Conservation (phyloP, 2,888 invertebrate species). For the Sinotaia quadrata region DNA sequence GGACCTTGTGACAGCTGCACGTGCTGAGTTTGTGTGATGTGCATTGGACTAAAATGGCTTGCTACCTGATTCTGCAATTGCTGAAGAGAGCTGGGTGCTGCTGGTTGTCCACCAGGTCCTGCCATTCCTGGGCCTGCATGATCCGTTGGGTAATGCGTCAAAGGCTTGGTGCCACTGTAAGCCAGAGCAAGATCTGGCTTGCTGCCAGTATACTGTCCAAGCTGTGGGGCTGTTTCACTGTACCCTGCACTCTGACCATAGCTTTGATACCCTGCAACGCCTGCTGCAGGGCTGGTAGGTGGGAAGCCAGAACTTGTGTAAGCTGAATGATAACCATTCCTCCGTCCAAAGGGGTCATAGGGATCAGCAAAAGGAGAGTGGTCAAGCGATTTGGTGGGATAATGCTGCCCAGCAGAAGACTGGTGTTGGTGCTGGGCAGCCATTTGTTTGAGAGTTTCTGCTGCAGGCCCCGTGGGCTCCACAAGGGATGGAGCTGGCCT, state of each 20-base stretch:
- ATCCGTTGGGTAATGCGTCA: constrained; percentile 65
- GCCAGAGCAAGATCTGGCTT: constrained; percentile 47
- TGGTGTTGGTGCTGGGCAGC: constrained; percentile 94
- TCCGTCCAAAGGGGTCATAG: constrained; percentile 30
- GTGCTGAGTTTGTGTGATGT: constrained; percentile 86
- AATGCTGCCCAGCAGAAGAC: constrained; percentile 23
- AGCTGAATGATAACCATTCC: constrained; percentile 48
- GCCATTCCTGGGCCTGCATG: constrained; percentile 42
- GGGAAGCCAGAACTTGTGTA: constrained; percentile 46
- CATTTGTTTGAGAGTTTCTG: constrained; percentile 96
- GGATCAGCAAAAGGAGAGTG: constrained; percentile 36
- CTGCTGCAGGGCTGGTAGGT: constrained; percentile 31
- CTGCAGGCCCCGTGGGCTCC: constrained; percentile 82
- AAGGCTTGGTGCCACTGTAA: constrained; percentile 65
- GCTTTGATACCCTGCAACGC: constrained; percentile 21
- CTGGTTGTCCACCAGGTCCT: constrained; percentile 44
- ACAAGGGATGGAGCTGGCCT: constrained; percentile 40
- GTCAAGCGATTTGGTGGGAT: constrained; percentile 57
- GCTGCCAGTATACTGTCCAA: constrained; percentile 36
- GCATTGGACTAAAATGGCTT: constrained; percentile 86
- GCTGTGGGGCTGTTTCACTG: constrained; percentile 31
- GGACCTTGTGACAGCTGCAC: constrained; percentile 72
- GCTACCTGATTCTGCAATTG: constrained; percentile 68
- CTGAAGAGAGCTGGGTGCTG: constrained; percentile 58
- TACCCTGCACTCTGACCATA: constrained; percentile 34